A percentile compares a stretch with the other conserved stretches of the same genome.
phyloP scores from a whole-genome alignment of 2,888 invertebrate genomes.

The Pyralis farinalis region DNA sequence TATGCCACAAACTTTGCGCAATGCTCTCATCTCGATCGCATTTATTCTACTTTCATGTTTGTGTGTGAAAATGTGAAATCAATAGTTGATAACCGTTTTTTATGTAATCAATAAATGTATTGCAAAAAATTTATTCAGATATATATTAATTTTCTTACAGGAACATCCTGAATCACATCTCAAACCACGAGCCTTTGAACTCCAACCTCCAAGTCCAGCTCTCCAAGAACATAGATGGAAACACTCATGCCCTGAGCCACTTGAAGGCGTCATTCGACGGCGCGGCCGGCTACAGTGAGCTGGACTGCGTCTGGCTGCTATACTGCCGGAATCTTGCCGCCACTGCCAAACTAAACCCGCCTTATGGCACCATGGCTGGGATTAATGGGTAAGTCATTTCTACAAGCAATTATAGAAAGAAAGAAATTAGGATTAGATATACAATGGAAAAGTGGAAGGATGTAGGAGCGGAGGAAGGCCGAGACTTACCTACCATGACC shows the following conservation, averaged over 20 bases:
- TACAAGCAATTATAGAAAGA: too few relatives aligned
- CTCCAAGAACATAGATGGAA: constrained; percentile 57
- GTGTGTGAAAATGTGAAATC: too few relatives aligned
- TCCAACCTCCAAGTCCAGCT: constrained; percentile 47
- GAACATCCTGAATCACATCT: constrained; percentile 48
- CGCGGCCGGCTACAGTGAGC: constrained; percentile 43
- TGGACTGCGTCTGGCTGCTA: constrained; percentile 82
- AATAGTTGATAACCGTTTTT: too few relatives aligned
- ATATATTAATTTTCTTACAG: constrained; percentile 47
- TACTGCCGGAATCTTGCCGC: constrained; percentile 80
- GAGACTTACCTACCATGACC: too few relatives aligned
- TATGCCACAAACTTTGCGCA: too few relatives aligned
- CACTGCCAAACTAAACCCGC: constrained; percentile 71
- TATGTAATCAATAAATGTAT: too few relatives aligned
- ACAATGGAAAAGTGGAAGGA: too few relatives aligned
- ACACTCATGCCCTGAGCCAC: constrained; percentile 57
- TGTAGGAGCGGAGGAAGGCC: too few relatives aligned
- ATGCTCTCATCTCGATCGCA: too few relatives aligned
- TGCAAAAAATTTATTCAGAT: background rate
- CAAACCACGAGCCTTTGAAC: constrained; percentile 27
- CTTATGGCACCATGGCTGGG: constrained; percentile 80
- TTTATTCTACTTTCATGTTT: too few relatives aligned
- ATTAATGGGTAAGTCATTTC: constrained; percentile 77
- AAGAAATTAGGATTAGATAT: too few relatives aligned
- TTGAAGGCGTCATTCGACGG: constrained; percentile 45